Base-by-base conservation (phyloP, 2,797 vertebrate species). In the Hoplostethus atlanticus region DNA sequence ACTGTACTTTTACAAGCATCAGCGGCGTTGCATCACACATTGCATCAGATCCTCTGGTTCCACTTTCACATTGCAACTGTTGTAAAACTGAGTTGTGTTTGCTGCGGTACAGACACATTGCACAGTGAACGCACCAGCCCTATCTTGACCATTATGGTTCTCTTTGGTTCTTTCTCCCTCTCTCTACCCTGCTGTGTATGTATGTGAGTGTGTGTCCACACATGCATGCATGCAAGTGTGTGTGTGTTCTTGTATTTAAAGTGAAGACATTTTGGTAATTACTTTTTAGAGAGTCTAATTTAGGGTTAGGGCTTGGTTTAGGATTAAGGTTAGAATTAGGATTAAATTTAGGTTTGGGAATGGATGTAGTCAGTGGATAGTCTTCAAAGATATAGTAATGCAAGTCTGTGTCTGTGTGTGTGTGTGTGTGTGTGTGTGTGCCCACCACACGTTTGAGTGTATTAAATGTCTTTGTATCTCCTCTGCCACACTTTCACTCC, bases 401-500 rank as follows among this genome's bases (percentile, higher is more conserved):
- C n/a, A n/a, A n/a, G n/a, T 50, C 6, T 50, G 30, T 12, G 34
- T 36, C 3, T 36, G 54, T 36, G 30, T 56, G 53, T 56, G 28
- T 15, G 13, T 34, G 54, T 56, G 16, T 36, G 34, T 36, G 28
- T 42, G 10, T 59, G 28, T 13, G 16, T 51, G 21, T 64, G n/a
- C 34, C 55, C 16, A 16, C 40, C 12, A 3, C 13, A 28, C 13
- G 10, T 46, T 52, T 66, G 34, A 64, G 38, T 42, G 31, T 38
- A 36, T 30, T 16, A 25, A 15, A 64, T 53, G 21, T 57, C 21
- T 67, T 75, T 73, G 48, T 68, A 73, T 50, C 59, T 69, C 25
- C 28, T 64, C 25, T 48, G 48, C 10, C 10, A n/a, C 28, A 31
- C 65, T 53, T 25, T 62, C 12, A 52, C 54, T 55, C 25, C 1